Percentiles rank a stretch among this genome's conserved stretches.
phyloP scores from a whole-genome alignment of 2,113 vertebrate species.

The Malaclemys terrapin region DNA sequence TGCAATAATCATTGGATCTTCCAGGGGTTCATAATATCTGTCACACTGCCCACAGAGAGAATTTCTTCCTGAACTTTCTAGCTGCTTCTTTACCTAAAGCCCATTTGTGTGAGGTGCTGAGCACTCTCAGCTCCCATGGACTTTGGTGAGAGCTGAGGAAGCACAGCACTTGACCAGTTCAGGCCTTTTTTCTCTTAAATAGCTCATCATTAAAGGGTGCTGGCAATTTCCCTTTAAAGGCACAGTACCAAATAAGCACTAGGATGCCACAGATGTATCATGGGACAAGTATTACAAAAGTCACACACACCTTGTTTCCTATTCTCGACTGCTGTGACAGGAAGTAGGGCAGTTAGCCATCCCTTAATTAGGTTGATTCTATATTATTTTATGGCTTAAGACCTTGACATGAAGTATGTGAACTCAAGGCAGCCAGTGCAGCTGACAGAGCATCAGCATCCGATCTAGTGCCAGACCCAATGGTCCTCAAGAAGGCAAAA shows the following conservation, averaged over 20 bases:
- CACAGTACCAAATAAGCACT: not conserved
- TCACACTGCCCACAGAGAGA: not conserved
- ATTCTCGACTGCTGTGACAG: not conserved
- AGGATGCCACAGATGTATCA: not conserved
- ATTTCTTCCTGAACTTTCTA: not conserved
- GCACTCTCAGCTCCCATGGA: not conserved
- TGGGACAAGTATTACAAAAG: not conserved
- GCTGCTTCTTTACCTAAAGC: not conserved
- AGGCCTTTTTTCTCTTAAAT: not conserved
- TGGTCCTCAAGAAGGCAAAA: not conserved
- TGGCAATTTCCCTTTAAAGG: not conserved
- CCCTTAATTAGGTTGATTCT: not conserved
- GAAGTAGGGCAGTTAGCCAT: not conserved
- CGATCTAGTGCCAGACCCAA: not conserved
- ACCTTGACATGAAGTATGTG: not conserved
- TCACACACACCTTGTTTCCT: not conserved
- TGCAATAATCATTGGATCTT: too few relatives aligned
- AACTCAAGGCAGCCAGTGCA: not conserved
- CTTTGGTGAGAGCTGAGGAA: not conserved
- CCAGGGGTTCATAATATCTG: too few relatives aligned
- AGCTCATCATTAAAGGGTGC: not conserved
- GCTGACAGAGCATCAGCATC: not conserved
- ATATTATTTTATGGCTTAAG: not conserved
- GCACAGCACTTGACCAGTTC: not conserved
- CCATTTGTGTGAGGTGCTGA: not conserved